Percentiles rank a stretch among this genome's conserved stretches.
Evolutionary conservation across 2,888 invertebrate genomes (phyloP).

Genomic region (Melinaea menophilus): DNA sequence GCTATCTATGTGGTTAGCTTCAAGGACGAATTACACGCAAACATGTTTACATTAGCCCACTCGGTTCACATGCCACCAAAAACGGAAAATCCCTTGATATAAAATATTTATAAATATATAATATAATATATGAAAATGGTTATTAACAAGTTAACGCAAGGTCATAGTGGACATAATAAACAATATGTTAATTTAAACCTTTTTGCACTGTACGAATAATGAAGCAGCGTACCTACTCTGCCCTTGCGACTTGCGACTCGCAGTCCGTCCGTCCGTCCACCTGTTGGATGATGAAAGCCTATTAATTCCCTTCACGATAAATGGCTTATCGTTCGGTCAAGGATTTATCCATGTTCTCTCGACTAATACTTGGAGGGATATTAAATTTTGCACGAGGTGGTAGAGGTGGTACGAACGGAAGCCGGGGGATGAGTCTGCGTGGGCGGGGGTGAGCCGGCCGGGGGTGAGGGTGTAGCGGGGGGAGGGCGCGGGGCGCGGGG

Average conservation of each 20-base stretch:
- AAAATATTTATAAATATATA: too few relatives aligned
- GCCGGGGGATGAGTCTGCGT: slow-evolving; percentile 45
- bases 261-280: slow-evolving; percentile 17
- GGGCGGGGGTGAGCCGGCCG: slow-evolving; percentile 39
- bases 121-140: too few relatives aligned
- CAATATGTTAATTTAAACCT: too few relatives aligned
- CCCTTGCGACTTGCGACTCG: background rate
- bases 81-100: too few relatives aligned
- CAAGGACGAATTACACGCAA: too few relatives aligned
- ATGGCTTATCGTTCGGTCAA: slow-evolving; percentile 33
- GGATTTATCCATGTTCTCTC: slow-evolving; percentile 46
- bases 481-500: slow-evolving; percentile 35
- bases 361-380: slow-evolving; percentile 48
- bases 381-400: slow-evolving; percentile 70
- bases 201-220: too few relatives aligned
- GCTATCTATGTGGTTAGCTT: too few relatives aligned
- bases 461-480: slow-evolving; percentile 34
- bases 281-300: slow-evolving; percentile 20
- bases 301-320: slow-evolving; percentile 10
- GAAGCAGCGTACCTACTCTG: too few relatives aligned
- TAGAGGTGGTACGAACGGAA: slow-evolving; percentile 45
- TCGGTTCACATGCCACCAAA: too few relatives aligned
- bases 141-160: too few relatives aligned
- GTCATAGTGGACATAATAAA: too few relatives aligned
- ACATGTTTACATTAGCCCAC: too few relatives aligned